Evolutionary conservation across 2,888 invertebrate species (phyloP), one percentile per base, ranked within the genome.

Genomic region (Halictus ligatus): DNA sequence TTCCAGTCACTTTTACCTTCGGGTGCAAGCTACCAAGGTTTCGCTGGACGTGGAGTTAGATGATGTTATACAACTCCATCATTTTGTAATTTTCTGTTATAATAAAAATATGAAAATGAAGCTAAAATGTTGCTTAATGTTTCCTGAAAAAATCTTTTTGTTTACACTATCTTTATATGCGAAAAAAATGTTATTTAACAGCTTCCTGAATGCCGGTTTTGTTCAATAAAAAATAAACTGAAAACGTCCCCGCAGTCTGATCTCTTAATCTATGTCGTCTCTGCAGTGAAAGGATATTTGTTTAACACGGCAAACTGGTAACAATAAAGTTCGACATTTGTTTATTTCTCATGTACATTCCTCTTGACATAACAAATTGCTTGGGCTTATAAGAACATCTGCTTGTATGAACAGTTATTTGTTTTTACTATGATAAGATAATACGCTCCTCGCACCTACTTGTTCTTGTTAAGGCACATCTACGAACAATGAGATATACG

Each of bases 361-460:
- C 43, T 21, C 21, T 64, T 18, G 25, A 29, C 25, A 35, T 46
- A 77, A 75, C 54, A 67, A 40, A 40, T 72, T 67, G 48, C 67
- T 79, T 67, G 29, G 25, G 25, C 75, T 64, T 10, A 18, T 54
- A 67, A 48, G 75, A 78, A 75, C 78, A 84, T 48, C 35, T 50
- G 21, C 29, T 75, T 76, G 25, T 46, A 74, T 50, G 69, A 80
- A 64, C n/a, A 35, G 74, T 78, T 43, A 54, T 60, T 84, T 69
- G 25, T 21, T 35, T 64, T 25, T 40, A 74, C 15, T 43, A 46
- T 35, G 73, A 83, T 79, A 75, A 83, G 69, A 75, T 72, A 80
- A 43, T 58, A 58, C n/a, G 21, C 50, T 50, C 40, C 73, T 50
- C 21, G 67, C 29, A 48, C 64, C 64, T 73, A 72, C 18, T 73